Evolutionary conservation across 2,797 vertebrate genomes (phyloP).

Genomic region (Phrynocephalus forsythii): DNA sequence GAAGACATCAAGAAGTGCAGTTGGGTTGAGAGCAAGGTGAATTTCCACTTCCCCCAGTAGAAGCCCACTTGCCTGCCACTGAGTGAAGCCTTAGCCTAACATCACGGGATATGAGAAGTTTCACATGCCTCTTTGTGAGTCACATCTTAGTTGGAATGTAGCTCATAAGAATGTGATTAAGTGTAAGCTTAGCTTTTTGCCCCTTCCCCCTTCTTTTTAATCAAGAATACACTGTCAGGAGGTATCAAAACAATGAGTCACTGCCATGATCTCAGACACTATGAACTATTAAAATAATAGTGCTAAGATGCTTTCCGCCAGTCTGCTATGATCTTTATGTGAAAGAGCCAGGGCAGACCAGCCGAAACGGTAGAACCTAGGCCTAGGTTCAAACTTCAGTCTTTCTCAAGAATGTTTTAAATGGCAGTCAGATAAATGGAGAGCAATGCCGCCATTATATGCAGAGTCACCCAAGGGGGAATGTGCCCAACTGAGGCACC

Average conservation of each 20-base stretch:
- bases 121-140: slow-evolving; percentile 5
- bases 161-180: background rate
- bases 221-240: background rate
- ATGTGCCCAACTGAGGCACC: too few species aligned
- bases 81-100: background rate
- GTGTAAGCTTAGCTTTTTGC: background rate
- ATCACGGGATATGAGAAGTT: background rate
- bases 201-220: background rate
- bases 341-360: background rate
- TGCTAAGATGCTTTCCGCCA: background rate
- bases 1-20: too few species aligned
- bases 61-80: background rate
- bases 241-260: slow-evolving; percentile 13
- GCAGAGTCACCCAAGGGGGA: too few species aligned
- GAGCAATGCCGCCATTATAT: too few species aligned
- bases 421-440: too few species aligned
- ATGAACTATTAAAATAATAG: background rate
- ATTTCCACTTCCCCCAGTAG: background rate
- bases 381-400: too few species aligned
- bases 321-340: background rate
- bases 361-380: background rate
- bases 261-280: slow-evolving; percentile 7
- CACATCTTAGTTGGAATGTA: background rate
- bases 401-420: too few species aligned
- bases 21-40: background rate